Base-by-base conservation (phyloP, 1,140 invertebrate species). In the Orius insidiosus region DNA sequence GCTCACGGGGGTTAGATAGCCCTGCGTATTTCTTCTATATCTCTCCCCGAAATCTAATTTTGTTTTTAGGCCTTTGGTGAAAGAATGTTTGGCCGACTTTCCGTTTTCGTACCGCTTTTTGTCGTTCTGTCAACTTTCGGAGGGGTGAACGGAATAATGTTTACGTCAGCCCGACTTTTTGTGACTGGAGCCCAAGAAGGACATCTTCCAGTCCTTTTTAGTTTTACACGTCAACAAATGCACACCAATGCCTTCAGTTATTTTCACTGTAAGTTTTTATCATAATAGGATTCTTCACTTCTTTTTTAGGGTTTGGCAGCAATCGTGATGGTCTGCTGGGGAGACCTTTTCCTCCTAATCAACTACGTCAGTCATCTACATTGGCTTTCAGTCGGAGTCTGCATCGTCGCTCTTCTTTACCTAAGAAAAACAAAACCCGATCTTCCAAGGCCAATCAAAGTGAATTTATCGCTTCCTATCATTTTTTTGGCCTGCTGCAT, bases 61-160 rank as follows among this genome's bases (percentile, higher is more conserved):
- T 15, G 35, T 9, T 36, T 36, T 36, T 52, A 79, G 71, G 72
- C 74, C 19, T 90, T 92, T 64, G 83, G 85, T 2, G 70, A 80
- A 50, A 73, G 75, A 41, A 67, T 87, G 44, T 88, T 86, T 58
- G 78, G 81, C 3, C 58, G 65, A 0, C 64, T 86, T 56, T 74
- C 74, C 47, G 89, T 84, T 75, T 63, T 78, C 46, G 87, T 93
- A 54, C 85, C 88, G 1, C 69, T 92, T 14, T 89, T 89, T 61
- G 88, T 94, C 9, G 85, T 88, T 0, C 63, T 93, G 31, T 79
- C 76, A 9, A 78, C 75, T 0, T 80, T 82, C 56, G 88, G 88
- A 13, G 85, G 85, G 10, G 85, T 92, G 0, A 94, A 94, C 60
- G 88, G 89, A 10, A 85, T 90, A 32, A 66, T 94, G 34, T 90